Conservation (phyloP, 2,113 vertebrate genomes). For the Chloropsis cyanopogon region DNA sequence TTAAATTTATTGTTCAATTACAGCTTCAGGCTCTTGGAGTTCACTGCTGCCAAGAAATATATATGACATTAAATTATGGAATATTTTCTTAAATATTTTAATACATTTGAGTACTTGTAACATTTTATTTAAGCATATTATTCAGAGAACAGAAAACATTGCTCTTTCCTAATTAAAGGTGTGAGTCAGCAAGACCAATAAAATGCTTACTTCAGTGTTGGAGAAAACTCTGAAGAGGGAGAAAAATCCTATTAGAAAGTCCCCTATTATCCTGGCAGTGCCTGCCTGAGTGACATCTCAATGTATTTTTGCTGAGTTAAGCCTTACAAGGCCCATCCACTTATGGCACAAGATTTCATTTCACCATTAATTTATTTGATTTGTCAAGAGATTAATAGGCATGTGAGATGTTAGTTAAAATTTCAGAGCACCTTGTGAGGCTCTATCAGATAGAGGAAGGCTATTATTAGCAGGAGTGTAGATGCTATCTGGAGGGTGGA, state of each 20-base stretch:
- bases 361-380: conserved; percentile 59
- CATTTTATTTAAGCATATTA: conserved; percentile 59
- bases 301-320: conserved; percentile 63
- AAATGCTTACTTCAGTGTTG: conserved; percentile 31
- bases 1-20: conserved; percentile 63
- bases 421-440: neutral
- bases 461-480: neutral
- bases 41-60: conserved; percentile 60
- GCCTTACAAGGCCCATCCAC: conserved; percentile 36
- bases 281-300: conserved; percentile 42
- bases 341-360: conserved; percentile 55
- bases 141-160: conserved; percentile 61
- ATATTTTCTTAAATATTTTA: conserved; percentile 63
- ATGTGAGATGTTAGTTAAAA: conserved; percentile 32
- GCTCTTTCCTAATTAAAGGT: conserved; percentile 66
- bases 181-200: conserved; percentile 56
- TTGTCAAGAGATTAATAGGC: conserved; percentile 53
- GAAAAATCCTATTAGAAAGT: conserved; percentile 40
- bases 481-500: neutral
- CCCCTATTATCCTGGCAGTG: neutral
- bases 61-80: conserved; percentile 59
- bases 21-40: conserved; percentile 41
- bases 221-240: conserved; percentile 35
- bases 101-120: conserved; percentile 50
- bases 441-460: neutral